These are phyloP conservation scores for Eugnorisma glareosa DNA, from an alignment of 2,888 invertebrate species.

Conservation along the genomic window DNA sequence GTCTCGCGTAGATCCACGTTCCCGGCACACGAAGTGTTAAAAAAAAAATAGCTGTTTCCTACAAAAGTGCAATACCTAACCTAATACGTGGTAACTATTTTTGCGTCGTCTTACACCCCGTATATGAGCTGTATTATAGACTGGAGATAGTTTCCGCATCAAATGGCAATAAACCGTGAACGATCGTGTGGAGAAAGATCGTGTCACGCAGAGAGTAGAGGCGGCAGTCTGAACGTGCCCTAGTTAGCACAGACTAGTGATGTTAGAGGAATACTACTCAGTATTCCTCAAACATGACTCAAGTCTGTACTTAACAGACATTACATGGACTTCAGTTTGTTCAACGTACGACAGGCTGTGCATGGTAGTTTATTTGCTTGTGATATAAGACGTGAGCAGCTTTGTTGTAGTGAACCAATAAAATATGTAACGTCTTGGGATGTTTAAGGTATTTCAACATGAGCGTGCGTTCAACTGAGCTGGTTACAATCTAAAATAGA, in stretches of 20 bases:
- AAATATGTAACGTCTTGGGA: not conserved
- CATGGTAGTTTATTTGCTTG: slow-evolving; percentile 6
- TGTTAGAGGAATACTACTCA: not conserved
- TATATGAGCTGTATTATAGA: slow-evolving; percentile 9
- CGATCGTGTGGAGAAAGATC: slow-evolving; percentile 31
- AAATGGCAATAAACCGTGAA: slow-evolving; percentile 43
- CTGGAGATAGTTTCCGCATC: slow-evolving; percentile 26
- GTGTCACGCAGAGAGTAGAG: not conserved
- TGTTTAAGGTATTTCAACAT: not conserved
- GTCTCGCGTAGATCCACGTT: too few relatives aligned
- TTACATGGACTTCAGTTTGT: slow-evolving; percentile 8
- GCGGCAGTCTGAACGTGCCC: slow-evolving; percentile 4
- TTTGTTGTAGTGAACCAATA: not conserved
- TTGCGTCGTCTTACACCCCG: too few relatives aligned
- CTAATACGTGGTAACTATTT: too few relatives aligned
- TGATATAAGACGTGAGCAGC: not conserved
- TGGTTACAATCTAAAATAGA: not conserved
- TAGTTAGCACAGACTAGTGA: not conserved
- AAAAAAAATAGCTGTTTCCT: too few relatives aligned
- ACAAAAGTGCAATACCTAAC: too few relatives aligned
- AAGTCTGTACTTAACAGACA: slow-evolving; percentile 11
- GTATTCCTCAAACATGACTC: not conserved
- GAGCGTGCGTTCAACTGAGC: not conserved
- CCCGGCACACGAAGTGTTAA: too few relatives aligned
- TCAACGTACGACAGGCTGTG: not conserved